Evolutionary conservation across 2,888 invertebrate genomes (phyloP).

Genomic region (Apeira syringaria): DNA sequence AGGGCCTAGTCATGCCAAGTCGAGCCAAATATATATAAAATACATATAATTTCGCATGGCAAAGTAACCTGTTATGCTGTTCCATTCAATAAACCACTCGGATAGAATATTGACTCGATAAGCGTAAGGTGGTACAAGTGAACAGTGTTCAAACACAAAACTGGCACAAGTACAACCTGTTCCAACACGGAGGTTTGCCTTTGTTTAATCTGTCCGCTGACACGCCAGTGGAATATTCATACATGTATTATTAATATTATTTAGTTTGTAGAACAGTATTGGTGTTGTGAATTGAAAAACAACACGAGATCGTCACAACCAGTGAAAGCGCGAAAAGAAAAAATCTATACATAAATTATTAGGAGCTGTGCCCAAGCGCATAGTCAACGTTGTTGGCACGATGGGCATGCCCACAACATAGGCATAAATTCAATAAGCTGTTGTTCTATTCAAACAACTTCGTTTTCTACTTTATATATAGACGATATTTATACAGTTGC

Average conservation of each 20-base stretch:
- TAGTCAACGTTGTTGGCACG: too few species aligned
- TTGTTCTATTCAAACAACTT: too few species aligned
- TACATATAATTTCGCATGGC: not conserved
- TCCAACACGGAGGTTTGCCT: slow-evolving; percentile 34
- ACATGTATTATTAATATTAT: not conserved
- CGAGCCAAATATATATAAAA: too few species aligned
- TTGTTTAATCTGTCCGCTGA: slow-evolving; percentile 44
- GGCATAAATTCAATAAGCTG: too few species aligned
- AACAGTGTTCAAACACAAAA: slow-evolving; percentile 42
- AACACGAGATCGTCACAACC: not conserved
- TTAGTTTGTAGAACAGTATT: not conserved
- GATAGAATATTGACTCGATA: slow-evolving; percentile 24
- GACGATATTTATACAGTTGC: too few species aligned
- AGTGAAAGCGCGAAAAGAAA: too few species aligned
- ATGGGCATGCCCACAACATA: too few species aligned
- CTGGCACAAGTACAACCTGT: slow-evolving; percentile 56
- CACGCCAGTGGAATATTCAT: slow-evolving; percentile 37
- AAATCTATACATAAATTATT: too few species aligned
- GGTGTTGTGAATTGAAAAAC: not conserved
- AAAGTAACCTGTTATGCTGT: slow-evolving; percentile 1
- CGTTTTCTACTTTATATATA: too few species aligned
- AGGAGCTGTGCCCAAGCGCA: too few species aligned
- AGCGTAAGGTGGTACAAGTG: slow-evolving; percentile 14
- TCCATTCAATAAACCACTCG: slow-evolving; percentile 12
- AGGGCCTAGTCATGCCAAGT: too few species aligned